Conservation (phyloP, 2,113 vertebrate species). For the Ciconia boyciana region DNA sequence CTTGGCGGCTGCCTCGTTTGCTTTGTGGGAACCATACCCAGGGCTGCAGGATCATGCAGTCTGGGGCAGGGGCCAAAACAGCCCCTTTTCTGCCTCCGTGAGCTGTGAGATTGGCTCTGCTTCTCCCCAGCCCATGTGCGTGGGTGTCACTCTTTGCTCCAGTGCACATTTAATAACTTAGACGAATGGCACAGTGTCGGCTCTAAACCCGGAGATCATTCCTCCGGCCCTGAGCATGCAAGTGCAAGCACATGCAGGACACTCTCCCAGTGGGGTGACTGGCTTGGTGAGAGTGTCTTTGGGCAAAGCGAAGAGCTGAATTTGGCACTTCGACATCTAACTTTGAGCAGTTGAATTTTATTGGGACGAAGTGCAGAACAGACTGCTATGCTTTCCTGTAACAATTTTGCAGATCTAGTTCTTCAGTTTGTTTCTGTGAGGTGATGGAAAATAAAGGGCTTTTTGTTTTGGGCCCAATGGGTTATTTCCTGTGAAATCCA, state of each 20-base stretch:
- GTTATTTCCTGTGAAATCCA: neutral
- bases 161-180: neutral
- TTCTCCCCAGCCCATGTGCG: fast-evolving
- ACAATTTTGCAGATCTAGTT: neutral
- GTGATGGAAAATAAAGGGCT: neutral
- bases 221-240: neutral
- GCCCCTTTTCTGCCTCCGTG: neutral
- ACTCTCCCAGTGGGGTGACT: neutral
- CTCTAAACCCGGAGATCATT: fast-evolving
- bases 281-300: neutral
- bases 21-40: neutral
- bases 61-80: neutral
- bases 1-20: neutral
- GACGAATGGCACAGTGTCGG: neutral
- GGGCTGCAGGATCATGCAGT: neutral
- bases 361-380: neutral
- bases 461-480: neutral
- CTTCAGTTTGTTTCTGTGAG: neutral
- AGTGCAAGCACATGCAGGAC: neutral
- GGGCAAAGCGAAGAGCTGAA: neutral
- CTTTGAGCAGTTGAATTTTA: neutral
- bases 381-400: neutral
- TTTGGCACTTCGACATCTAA: neutral
- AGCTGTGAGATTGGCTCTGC: neutral
- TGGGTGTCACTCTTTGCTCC: neutral